Base-by-base conservation (phyloP, 2,113 vertebrate genomes). In the Actenoides lindsayi region DNA sequence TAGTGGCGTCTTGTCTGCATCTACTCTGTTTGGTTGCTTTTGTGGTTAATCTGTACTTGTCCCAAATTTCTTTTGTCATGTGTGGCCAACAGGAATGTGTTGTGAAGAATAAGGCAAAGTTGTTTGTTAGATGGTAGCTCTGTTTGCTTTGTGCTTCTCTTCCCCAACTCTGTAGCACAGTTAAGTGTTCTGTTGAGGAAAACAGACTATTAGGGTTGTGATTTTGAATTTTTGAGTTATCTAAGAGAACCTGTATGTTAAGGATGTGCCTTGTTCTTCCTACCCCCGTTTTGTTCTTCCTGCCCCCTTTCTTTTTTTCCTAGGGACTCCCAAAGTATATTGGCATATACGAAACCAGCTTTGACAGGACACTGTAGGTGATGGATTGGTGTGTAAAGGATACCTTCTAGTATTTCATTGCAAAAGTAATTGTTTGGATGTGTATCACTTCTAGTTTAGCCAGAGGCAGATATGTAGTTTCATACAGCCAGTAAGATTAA, bases 41-140 rank as follows among this genome's bases (percentile, higher is more conserved):
- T 92, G 54, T 87, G 82, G 50, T 94, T 97, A 94, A 96, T 94
- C 59, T 96, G 25, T 76, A 95, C 74, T 73, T 93, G 77, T 83
- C 83, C 35, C 68, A 81, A 95, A 95, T 89, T 77, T 24, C 41
- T 56, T 42, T 92, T 94, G 69, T 95, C 85, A 59, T 69, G 62
- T 54, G 59, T 46, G 67, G 39, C 35, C 57, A 82, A 33, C 14
- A 69, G 54, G 76, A 62, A 59, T 18, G 31, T 75, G 21, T 35
- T 86, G 35, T 44, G 44, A 82, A 87, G 25, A 67, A 51, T 51
- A 54, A 64, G n/a, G 23, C 33, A n/a, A 90, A 93, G 19, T 70
- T 57, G 6, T 54, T 57, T 78, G 19, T 44, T 60, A 64, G 42
- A 42, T 53, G 16, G 27, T 69, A 59, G 54, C n/a, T n/a, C 25